Conservation (phyloP, 1,140 invertebrate species). For the Platyura marginata region DNA sequence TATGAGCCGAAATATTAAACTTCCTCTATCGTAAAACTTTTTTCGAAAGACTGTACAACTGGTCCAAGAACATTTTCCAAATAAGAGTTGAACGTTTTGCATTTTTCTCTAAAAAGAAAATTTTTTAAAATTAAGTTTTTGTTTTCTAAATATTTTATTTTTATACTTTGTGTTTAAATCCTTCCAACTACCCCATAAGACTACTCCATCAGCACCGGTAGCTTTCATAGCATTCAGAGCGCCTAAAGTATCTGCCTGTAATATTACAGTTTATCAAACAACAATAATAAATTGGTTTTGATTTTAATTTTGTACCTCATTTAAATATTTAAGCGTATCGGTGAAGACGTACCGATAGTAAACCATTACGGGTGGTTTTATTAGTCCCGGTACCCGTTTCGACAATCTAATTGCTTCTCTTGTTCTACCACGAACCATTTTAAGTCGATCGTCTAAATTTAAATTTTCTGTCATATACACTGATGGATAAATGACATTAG, state of each 20-base stretch:
- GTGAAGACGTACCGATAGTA: slow-evolving; percentile 55
- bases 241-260: slow-evolving; percentile 35
- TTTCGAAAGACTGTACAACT: slow-evolving; percentile 11
- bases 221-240: slow-evolving; percentile 31
- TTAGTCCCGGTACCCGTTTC: slow-evolving; percentile 11
- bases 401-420: slow-evolving; percentile 36
- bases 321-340: slow-evolving; percentile 34
- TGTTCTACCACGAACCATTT: slow-evolving; percentile 39
- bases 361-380: slow-evolving; percentile 28
- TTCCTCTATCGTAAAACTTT: not conserved
- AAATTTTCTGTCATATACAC: slow-evolving; percentile 38
- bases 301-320: slow-evolving; percentile 27
- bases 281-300: too few relatives aligned
- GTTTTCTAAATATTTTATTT: too few relatives aligned
- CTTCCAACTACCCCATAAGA: slow-evolving; percentile 54
- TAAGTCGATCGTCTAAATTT: slow-evolving; percentile 19
- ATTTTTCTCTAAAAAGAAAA: slow-evolving; percentile 29
- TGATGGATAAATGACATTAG: slow-evolving; percentile 40
- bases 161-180: slow-evolving; percentile 35
- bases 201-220: slow-evolving; percentile 35
- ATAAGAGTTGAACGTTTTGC: slow-evolving; percentile 35
- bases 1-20: too few relatives aligned
- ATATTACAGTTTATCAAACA: slow-evolving; percentile 7
- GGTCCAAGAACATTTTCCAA: slow-evolving; percentile 40
- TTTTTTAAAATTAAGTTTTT: too few relatives aligned